phyloP scores from a whole-genome alignment of 2,888 invertebrate genomes.

The Halocaridina rubra region DNA sequence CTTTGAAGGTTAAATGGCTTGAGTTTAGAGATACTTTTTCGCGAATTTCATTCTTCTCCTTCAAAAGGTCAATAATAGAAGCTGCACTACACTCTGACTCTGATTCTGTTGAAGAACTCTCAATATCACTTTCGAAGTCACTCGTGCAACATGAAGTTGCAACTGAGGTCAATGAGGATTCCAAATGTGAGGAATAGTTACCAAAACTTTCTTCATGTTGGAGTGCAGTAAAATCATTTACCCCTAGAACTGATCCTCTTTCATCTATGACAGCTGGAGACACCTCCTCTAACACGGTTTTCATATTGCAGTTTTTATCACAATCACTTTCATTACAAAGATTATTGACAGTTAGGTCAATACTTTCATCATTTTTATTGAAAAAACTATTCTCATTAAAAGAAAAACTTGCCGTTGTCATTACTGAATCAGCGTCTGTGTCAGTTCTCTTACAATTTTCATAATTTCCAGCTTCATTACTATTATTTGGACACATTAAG shows the following conservation, averaged over 20 bases:
- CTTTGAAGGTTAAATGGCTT: background rate
- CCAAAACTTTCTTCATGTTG: background rate
- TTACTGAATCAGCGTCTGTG: background rate
- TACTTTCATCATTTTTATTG: background rate
- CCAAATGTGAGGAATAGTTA: background rate
- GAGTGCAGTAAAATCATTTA: background rate
- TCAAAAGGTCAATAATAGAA: constrained; percentile 21
- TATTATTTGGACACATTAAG: background rate
- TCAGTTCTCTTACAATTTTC: no score
- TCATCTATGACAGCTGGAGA: background rate
- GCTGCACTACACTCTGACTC: constrained; percentile 7
- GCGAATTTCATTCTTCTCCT: background rate
- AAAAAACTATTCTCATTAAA: background rate
- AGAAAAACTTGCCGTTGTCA: no score
- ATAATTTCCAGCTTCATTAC: background rate
- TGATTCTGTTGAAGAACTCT: background rate
- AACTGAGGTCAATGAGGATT: no score
- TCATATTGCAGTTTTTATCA: background rate
- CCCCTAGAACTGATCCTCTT: background rate
- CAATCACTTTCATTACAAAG: background rate
- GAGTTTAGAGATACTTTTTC: background rate
- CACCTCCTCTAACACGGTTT: no score
- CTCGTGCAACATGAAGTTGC: background rate
- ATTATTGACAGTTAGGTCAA: background rate
- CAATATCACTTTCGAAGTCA: background rate